Base-by-base conservation (phyloP, 2,888 invertebrate species). In the Caenorhabditis becei region DNA sequence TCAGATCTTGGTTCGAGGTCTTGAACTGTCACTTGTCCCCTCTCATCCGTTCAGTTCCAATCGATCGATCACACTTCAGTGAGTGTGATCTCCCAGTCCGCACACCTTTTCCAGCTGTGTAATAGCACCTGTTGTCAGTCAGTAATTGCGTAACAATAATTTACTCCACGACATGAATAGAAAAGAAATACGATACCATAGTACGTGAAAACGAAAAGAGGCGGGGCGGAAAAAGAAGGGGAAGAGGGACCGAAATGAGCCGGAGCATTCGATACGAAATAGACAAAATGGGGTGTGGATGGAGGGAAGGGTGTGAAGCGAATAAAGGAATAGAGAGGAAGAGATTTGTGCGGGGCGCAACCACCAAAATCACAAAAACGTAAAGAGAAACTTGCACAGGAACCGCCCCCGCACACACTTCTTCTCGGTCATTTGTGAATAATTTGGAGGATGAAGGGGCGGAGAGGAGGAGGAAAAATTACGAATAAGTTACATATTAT, bases 401-500 rank as follows among this genome's bases (percentile, higher is more conserved):
- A 28, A 53, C 65, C 65, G 24, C 20, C 56, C 32, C 58, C 67
- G 56, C 58, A 53, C 56, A 41, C 49, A 74, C 51, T 47, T 54
- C 66, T 59, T 74, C 74, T 59, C 59, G 58, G n/a, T 41, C 49
- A 49, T 61, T 71, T 51, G 28, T 16, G 35, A 61, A 71, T 47
- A 54, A 63, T 63, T 71, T 28, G 47, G 44, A n/a, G 49, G n/a
- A 56, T 5, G 16, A 26, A 58, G 54, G 24, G 44, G 62, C 32
- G 63, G 69, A 54, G 58, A 28, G 49, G 26, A 41, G 58, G 56
- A 58, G 54, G 67, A 65, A 70, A 53, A 28, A 62, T 58, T 56
- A 58, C 54, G 63, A 67, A 67, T 66, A 67, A 67, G 69, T 74
- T 74, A 74, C 74, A 74, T 74, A 74, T 74, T 66, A 74, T 74